A percentile compares a stretch with the other conserved stretches of the same genome.
These are phyloP conservation scores for Hemibagrus guttatus DNA, from an alignment of 2,797 vertebrate genomes.

Conservation along the genomic window DNA sequence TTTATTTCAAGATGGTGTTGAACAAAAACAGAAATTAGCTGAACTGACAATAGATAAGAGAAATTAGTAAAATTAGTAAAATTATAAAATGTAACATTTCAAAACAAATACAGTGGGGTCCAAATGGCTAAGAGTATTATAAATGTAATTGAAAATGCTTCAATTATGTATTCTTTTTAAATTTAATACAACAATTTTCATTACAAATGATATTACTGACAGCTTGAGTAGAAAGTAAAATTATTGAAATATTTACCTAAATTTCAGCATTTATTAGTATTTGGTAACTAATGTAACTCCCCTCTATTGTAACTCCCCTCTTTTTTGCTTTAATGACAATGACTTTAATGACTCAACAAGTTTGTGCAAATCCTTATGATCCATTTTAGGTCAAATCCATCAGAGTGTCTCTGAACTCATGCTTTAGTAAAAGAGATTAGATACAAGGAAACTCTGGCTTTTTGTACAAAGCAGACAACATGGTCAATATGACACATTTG, in stretches of 20 bases:
- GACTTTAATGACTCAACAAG: background rate
- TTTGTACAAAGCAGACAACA: background rate
- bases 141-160: background rate
- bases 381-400: conserved; percentile 1
- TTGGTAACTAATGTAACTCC: too few relatives aligned
- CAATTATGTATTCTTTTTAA: background rate
- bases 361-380: background rate
- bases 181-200: background rate
- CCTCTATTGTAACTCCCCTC: too few relatives aligned
- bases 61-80: background rate
- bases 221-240: background rate
- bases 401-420: background rate
- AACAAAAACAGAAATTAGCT: background rate
- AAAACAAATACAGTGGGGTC: background rate
- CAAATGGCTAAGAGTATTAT: background rate
- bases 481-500: background rate
- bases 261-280: background rate
- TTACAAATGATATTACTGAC: background rate
- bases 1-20: background rate
- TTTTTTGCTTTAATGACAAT: background rate
- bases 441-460: background rate
- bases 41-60: background rate
- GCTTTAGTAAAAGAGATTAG: background rate
- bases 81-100: background rate
- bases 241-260: background rate